A percentile compares a stretch with the other conserved stretches of the same genome.
These are phyloP conservation scores for Andrena haemorrhoa DNA, from an alignment of 2,888 invertebrate genomes.

Conservation along the genomic window DNA sequence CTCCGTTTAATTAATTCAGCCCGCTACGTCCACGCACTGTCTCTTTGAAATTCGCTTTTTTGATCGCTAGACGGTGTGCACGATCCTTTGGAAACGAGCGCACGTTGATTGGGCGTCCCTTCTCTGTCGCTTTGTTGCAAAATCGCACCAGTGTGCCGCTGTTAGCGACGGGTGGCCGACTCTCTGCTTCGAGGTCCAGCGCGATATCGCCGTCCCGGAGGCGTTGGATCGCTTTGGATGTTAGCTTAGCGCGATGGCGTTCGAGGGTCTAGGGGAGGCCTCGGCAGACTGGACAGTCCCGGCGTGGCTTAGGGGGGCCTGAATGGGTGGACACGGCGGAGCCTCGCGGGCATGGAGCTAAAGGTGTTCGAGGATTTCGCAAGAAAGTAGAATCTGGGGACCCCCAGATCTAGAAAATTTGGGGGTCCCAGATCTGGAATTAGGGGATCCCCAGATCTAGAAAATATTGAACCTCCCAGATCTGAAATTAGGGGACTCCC, in stretches of 20 bases:
- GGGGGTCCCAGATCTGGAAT: too few relatives aligned
- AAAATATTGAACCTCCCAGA: too few relatives aligned
- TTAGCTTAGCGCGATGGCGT: background rate
- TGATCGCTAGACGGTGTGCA: constrained; percentile 82
- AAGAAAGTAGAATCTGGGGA: too few relatives aligned
- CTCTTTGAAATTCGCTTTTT: constrained; percentile 72
- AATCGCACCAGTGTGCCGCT: constrained; percentile 72
- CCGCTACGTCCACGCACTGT: constrained; percentile 64
- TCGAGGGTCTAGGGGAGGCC: background rate
- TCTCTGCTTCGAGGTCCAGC: constrained; percentile 19
- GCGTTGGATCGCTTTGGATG: constrained; percentile 32
- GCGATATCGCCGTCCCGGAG: background rate
- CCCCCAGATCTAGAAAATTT: too few relatives aligned
- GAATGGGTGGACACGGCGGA: too few relatives aligned
- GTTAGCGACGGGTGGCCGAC: constrained; percentile 44
- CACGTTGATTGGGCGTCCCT: constrained; percentile 85
- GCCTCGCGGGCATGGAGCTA: too few relatives aligned
- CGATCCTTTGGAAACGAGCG: constrained; percentile 78
- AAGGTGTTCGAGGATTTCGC: too few relatives aligned
- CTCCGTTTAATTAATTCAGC: constrained; percentile 27
- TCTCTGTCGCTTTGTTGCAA: constrained; percentile 83
- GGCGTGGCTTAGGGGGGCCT: too few relatives aligned
- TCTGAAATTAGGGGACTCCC: too few relatives aligned
- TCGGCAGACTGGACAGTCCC: background rate
- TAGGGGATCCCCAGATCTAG: too few relatives aligned